phyloP scores from a whole-genome alignment of 1,140 invertebrate genomes.

The Drosophila suzukii region DNA sequence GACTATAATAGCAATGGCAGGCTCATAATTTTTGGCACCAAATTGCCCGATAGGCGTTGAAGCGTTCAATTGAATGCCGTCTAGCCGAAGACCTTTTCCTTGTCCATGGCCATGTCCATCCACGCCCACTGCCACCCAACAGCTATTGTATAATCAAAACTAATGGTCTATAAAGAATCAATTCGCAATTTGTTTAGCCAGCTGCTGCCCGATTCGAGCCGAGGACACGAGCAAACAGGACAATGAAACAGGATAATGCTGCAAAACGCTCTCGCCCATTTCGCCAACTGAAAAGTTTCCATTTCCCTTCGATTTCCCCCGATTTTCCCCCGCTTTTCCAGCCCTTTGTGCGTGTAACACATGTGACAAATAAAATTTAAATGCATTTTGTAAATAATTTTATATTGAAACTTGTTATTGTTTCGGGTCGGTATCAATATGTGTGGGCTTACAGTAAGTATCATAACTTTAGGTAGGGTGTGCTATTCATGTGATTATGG shows the following conservation, averaged over 20 bases:
- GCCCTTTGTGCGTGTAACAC: conserved; percentile 52
- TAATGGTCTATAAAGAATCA: conserved; percentile 84
- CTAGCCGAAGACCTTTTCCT: conserved; percentile 40
- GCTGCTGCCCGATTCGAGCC: conserved; percentile 54
- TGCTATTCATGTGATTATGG: neutral
- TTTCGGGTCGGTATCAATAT: neutral
- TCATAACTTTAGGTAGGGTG: neutral
- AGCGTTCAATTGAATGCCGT: conserved; percentile 82
- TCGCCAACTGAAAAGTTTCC: conserved; percentile 42
- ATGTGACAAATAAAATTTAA: conserved; percentile 78
- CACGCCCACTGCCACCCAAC: conserved; percentile 24
- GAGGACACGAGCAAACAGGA: conserved; percentile 44
- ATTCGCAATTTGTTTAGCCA: conserved; percentile 84
- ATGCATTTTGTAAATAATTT: conserved; percentile 65
- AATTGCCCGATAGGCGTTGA: conserved; percentile 82
- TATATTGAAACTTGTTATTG: conserved; percentile 43
- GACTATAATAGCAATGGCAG: conserved; percentile 70
- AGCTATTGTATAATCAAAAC: conserved; percentile 83
- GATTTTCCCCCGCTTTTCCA: neutral
- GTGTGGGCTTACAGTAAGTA: conserved; percentile 20
- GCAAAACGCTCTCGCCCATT: conserved; percentile 39
- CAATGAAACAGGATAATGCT: conserved; percentile 41
- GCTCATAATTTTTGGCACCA: conserved; percentile 80
- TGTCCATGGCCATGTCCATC: conserved; percentile 9
- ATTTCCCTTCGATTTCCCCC: neutral